Evolutionary conservation across 1,140 invertebrate genomes (phyloP).

Genomic region (Drosophila ironensis): DNA sequence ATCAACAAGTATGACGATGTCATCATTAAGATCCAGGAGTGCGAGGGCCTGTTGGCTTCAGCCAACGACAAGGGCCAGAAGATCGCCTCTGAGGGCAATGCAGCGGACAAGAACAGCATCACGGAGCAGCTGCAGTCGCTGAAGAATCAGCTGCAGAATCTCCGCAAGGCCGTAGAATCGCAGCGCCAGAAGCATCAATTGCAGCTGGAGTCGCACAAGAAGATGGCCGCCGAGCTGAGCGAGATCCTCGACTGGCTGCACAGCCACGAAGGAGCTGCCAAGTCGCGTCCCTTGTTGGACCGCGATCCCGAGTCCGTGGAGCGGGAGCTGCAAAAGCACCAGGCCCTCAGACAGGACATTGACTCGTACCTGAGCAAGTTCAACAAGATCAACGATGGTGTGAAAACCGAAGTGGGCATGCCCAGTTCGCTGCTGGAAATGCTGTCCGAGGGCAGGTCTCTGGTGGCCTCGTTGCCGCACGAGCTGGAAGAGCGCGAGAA

Average conservation of each 20-base stretch:
- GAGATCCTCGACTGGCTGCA: slow-evolving; percentile 92
- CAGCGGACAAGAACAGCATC: slow-evolving; percentile 92
- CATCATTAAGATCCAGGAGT: slow-evolving; percentile 92
- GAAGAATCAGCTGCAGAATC: slow-evolving; percentile 91
- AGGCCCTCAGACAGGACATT: slow-evolving; percentile 87
- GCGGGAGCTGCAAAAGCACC: slow-evolving; percentile 90
- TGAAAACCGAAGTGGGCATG: slow-evolving; percentile 89
- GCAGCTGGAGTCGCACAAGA: slow-evolving; percentile 92
- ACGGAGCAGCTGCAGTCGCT: slow-evolving; percentile 93
- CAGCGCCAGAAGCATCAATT: slow-evolving; percentile 93
- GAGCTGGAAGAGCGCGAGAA: slow-evolving; percentile 90
- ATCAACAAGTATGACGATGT: slow-evolving; percentile 94
- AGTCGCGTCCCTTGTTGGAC: slow-evolving; percentile 90
- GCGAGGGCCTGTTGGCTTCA: slow-evolving; percentile 92
- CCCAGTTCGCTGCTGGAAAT: slow-evolving; percentile 91
- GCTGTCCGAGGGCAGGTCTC: slow-evolving; percentile 90
- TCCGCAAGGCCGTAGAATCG: slow-evolving; percentile 91
- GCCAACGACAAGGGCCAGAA: slow-evolving; percentile 95
- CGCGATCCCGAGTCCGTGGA: slow-evolving; percentile 91
- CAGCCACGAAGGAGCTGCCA: slow-evolving; percentile 91
- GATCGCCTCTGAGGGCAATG: slow-evolving; percentile 93
- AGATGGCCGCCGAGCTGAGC: slow-evolving; percentile 90
- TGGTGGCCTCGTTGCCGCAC: slow-evolving; percentile 89
- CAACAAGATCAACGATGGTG: slow-evolving; percentile 85
- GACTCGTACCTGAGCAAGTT: slow-evolving; percentile 88